Base-by-base conservation (phyloP, 2,113 vertebrate genomes). In the Fregetta grallaria region DNA sequence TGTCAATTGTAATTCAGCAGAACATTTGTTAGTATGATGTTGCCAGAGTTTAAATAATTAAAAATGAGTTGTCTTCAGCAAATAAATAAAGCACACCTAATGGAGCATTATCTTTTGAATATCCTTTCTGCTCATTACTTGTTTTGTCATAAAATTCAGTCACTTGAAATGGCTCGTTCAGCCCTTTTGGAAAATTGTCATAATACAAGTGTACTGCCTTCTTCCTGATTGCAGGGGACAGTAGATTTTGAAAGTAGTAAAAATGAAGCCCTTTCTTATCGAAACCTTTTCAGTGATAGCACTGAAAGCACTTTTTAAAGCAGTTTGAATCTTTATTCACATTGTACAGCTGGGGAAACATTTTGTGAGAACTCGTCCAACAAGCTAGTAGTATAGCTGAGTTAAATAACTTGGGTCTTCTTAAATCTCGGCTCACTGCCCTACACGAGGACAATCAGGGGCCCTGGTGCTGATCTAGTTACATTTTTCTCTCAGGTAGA, bases 31-130 rank as follows among this genome's bases (percentile, higher is more conserved):
- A 36, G 22, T 42, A 26, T 61, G 61, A 81, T 73, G 29, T 68
- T 82, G 58, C 49, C 70, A 61, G 62, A 65, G 30, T 63, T 90
- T 97, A 85, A 95, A 92, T 97, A 94, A 97, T 94, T 95, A 73
- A 96, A 95, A 84, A 66, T 30, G 3, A 63, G 12, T 92, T 63
- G 58, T 71, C 42, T 67, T 95, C 73, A 70, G 47, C 63, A 74
- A 95, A 62, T 77, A 92, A 88, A 38, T 89, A 29, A 93, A 94
- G 71, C 85, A 32, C 62, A 68, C 25, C 50, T 94, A 95, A 88
- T 89, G 62, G 52, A 86, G 15, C 66, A 79, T 89, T 79, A 73
- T 79, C 49, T 52, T 73, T 66, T 66, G 21, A 80, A 45, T 75
- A 74, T 85, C 59, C n/a, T 77, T 91, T 88, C 67, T 71, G 34